Conservation (phyloP, 2,797 vertebrate species). For the Enteromius fasciolatus region DNA sequence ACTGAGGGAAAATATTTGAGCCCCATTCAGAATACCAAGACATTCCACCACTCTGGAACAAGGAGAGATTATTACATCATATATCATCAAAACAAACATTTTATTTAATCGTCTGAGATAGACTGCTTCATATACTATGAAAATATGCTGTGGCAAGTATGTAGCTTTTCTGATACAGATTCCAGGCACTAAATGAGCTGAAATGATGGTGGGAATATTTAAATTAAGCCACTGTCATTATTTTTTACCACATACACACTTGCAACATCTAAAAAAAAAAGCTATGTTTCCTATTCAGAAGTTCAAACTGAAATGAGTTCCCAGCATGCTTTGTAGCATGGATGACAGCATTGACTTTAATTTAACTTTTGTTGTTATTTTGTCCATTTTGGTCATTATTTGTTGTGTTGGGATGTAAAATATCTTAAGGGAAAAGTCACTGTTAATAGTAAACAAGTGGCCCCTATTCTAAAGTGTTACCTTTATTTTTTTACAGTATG, state of each 20-base stretch:
- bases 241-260: neutral
- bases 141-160: neutral
- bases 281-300: neutral
- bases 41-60: slow-evolving; percentile 77
- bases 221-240: neutral
- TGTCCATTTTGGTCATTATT: neutral
- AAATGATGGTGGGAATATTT: neutral
- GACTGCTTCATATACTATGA: neutral
- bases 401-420: neutral
- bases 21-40: slow-evolving; percentile 81
- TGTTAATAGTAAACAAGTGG: no score
- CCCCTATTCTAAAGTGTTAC: no score
- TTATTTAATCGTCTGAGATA: slow-evolving; percentile 9
- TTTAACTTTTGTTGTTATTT: neutral
- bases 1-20: slow-evolving; percentile 87
- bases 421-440: no score
- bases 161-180: neutral
- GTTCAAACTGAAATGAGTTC: neutral
- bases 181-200: slow-evolving; percentile 1
- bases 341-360: neutral
- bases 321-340: neutral
- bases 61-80: neutral
- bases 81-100: neutral
- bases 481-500: neutral
- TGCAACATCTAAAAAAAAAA: neutral